Percentiles rank a stretch among this genome's conserved stretches.
These are phyloP conservation scores for Anastrepha obliqua DNA, from an alignment of 1,140 invertebrate species.

Conservation along the genomic window DNA sequence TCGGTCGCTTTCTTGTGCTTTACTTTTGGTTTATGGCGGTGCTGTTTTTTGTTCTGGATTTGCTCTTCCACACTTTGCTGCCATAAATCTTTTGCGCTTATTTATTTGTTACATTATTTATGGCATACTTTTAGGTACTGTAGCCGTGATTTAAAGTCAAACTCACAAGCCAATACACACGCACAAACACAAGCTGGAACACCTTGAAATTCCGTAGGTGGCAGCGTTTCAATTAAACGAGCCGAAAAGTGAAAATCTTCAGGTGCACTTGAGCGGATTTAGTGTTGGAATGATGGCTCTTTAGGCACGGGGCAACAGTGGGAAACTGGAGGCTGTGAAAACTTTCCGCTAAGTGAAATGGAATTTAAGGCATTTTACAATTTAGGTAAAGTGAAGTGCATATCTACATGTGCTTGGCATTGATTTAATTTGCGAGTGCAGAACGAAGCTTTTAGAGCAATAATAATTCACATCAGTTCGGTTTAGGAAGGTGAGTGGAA, in stretches of 20 bases:
- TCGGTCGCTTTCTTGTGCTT: slow-evolving; percentile 1
- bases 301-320: neutral
- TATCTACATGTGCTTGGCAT: no score
- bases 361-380: neutral
- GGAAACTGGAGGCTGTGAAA: neutral
- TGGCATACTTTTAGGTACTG: slow-evolving; percentile 41
- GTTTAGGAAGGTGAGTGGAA: no score
- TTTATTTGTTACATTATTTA: slow-evolving; percentile 52
- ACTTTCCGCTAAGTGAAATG: neutral
- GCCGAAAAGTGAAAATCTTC: slow-evolving; percentile 51
- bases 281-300: neutral
- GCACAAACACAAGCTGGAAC: neutral
- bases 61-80: neutral
- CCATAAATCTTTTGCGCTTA: slow-evolving; percentile 46
- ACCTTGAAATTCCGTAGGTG: slow-evolving; percentile 24
- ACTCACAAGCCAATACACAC: neutral
- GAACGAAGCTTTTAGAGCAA: no score
- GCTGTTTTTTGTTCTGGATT: neutral
- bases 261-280: slow-evolving; percentile 42
- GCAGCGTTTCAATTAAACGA: slow-evolving; percentile 43
- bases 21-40: neutral
- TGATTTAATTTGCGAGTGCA: no score
- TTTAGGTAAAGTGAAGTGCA: neutral
- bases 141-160: neutral
- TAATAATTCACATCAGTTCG: no score